phyloP scores from a whole-genome alignment of 2,797 vertebrate species.

The Mormyrops attenuatus region DNA sequence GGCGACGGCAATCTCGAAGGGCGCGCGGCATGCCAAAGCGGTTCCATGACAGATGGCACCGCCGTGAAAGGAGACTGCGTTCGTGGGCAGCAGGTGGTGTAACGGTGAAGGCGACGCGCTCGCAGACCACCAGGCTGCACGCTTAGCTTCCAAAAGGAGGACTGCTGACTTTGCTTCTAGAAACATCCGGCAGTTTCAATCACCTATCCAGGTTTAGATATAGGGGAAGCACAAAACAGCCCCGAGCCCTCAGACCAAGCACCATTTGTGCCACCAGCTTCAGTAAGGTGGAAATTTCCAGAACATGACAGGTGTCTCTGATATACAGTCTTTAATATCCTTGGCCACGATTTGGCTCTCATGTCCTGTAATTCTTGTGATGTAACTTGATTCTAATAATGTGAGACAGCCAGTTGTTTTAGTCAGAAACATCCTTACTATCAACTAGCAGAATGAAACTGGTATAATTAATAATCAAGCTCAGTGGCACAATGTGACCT shows the following conservation, averaged over 20 bases:
- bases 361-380: conserved; percentile 23
- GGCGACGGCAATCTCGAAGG: conserved; percentile 22
- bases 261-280: not conserved
- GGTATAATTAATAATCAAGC: conserved; percentile 33
- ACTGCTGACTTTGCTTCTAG: not conserved
- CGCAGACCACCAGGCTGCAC: not conserved
- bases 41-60: conserved; percentile 3
- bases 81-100: not conserved
- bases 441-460: conserved; percentile 23
- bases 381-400: conserved; percentile 30
- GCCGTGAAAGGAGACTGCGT: not conserved
- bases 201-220: not conserved
- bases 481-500: conserved; percentile 6
- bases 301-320: not conserved
- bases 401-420: conserved; percentile 10
- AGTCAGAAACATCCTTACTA: conserved; percentile 23
- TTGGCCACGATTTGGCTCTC: conserved; percentile 11
- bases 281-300: not conserved
- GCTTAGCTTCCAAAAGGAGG: not conserved
- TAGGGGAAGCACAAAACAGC: not conserved
- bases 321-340: not conserved
- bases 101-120: not conserved
- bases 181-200: not conserved
- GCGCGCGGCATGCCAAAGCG: not conserved
- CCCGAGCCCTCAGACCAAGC: not conserved